A percentile compares a stretch with the other conserved stretches of the same genome.
These are phyloP conservation scores for Gnathonemus longibarbis DNA, from an alignment of 2,113 vertebrate species.

Conservation along the genomic window DNA sequence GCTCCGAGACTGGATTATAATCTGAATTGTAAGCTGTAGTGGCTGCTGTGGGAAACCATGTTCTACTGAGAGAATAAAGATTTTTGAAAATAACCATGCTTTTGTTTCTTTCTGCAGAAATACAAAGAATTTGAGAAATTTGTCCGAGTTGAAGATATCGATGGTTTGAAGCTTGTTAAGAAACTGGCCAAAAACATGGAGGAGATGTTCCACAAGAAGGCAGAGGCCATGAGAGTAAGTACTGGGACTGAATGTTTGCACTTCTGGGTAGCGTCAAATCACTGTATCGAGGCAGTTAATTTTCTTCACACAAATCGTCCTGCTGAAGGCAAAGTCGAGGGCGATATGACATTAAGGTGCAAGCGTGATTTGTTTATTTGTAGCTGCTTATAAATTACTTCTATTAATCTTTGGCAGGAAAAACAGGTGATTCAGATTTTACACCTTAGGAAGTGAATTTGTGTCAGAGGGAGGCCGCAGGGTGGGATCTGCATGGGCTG, in stretches of 20 bases:
- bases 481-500: neutral
- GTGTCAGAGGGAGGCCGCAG: neutral
- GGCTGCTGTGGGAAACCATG: neutral
- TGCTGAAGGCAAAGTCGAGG: neutral
- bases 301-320: neutral
- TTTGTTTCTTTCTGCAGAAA: slow-evolving; percentile 66
- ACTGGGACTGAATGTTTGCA: neutral
- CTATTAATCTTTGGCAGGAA: slow-evolving; percentile 1
- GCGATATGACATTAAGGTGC: neutral
- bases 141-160: slow-evolving; percentile 87
- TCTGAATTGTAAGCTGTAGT: neutral
- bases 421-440: neutral
- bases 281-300: neutral
- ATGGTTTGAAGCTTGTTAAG: slow-evolving; percentile 90
- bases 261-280: neutral
- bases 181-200: slow-evolving; percentile 93
- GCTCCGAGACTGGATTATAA: neutral
- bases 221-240: slow-evolving; percentile 86
- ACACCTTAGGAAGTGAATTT: slow-evolving; percentile 10
- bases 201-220: slow-evolving; percentile 97
- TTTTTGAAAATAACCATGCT: neutral
- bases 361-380: neutral
- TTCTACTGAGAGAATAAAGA: neutral
- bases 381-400: neutral
- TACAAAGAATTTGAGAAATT: slow-evolving; percentile 95